A percentile compares a stretch with the other conserved stretches of the same genome.
Conservation (phyloP, 2,113 vertebrate species). For the Apodemus speciosus region DNA sequence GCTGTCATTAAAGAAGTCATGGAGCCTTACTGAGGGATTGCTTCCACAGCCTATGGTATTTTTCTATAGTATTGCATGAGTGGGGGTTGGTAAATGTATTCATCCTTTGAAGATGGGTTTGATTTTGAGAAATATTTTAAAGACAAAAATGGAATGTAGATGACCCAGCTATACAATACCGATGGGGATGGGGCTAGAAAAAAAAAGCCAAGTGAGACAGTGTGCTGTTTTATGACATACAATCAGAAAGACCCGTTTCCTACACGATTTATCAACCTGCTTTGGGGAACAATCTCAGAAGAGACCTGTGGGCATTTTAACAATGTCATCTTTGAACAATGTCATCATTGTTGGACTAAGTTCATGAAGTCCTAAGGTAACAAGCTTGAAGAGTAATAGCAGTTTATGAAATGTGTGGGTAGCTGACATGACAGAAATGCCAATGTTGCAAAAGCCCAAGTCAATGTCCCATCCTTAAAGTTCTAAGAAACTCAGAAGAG, state of each 20-base stretch:
- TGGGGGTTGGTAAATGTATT: constrained; percentile 57
- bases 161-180: neutral
- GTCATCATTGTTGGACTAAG: neutral
- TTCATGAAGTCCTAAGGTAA: neutral
- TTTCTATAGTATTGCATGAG: constrained; percentile 51
- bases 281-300: neutral
- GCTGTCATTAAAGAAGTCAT: constrained; percentile 49
- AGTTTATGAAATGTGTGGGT: neutral
- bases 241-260: neutral
- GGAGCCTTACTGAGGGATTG: constrained; percentile 57
- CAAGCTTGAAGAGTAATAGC: neutral
- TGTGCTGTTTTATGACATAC: neutral
- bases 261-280: neutral
- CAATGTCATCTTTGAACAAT: constrained; percentile 12
- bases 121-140: constrained; percentile 62
- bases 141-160: constrained; percentile 49
- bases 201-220: neutral
- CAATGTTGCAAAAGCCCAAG: neutral
- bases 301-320: neutral
- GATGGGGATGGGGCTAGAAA: neutral
- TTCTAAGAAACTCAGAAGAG: constrained; percentile 19
- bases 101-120: constrained; percentile 54
- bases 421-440: neutral
- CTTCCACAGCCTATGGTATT: constrained; percentile 38
- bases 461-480: neutral